phyloP scores from a whole-genome alignment of 2,113 vertebrate genomes.

The Seriola aureovittata region DNA sequence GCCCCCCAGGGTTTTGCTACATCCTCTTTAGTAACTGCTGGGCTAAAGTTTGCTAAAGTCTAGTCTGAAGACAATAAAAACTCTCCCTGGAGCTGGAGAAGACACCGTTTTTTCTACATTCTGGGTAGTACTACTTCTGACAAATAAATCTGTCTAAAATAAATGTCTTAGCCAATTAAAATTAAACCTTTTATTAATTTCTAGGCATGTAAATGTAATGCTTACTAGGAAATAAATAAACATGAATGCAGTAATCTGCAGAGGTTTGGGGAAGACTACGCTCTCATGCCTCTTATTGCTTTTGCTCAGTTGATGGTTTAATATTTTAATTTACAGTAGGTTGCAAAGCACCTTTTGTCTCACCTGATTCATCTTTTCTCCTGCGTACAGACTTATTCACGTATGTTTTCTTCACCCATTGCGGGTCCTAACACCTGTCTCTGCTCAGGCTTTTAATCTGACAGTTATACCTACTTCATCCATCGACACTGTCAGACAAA shows the following conservation, averaged over 20 bases:
- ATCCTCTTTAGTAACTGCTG: background rate
- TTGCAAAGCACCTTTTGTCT: background rate
- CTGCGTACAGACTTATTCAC: conserved; percentile 30
- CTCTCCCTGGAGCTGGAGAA: background rate
- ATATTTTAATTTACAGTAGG: background rate
- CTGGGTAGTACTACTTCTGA: background rate
- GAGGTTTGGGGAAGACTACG: background rate
- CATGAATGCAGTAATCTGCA: background rate
- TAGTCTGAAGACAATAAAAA: background rate
- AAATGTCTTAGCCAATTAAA: background rate
- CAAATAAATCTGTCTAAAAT: background rate
- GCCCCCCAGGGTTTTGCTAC: background rate
- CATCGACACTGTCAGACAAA: conserved; percentile 46
- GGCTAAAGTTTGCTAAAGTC: too few species aligned
- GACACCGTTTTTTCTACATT: background rate
- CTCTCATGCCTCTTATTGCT: background rate
- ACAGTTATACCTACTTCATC: conserved; percentile 59
- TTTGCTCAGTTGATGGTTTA: background rate
- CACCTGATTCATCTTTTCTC: background rate
- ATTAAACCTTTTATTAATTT: background rate
- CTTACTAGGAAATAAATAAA: background rate
- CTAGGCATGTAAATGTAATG: background rate
- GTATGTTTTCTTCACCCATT: conserved; percentile 28
- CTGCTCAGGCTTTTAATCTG: conserved; percentile 44
- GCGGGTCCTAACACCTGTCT: conserved; percentile 40